Evolutionary conservation across 2,797 vertebrate species (phyloP), one percentile per base, ranked within the genome.

Genomic region (Scolopax rusticola): DNA sequence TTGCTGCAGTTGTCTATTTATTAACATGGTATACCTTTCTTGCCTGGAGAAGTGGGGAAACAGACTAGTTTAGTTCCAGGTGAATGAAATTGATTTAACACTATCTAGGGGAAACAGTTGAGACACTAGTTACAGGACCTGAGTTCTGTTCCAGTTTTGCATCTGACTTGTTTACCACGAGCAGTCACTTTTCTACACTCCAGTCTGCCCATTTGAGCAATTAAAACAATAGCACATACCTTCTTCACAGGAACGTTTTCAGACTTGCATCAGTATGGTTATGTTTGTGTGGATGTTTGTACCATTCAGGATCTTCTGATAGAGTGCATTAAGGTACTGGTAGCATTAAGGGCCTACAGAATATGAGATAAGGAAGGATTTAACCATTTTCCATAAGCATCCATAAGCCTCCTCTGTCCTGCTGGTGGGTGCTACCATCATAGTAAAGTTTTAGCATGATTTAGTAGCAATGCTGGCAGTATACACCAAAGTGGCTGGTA

Each of bases 211-310:
- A 6, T 38, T 12, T 33, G 24, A 23, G 21, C 24, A 45, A 27
- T 48, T 3, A 38, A 32, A 73, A 33, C 23, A 43, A 3, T 9
- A 68, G 33, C 43, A 23, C 5, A 2, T 61, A 41, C 8, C 15
- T 88, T 45, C 32, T 67, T 87, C 53, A 30, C 21, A 0, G 4
- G 32, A 38, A 16, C 2, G 17, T 53, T 61, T 15, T 36, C 48
- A 56, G 24, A 15, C 60, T 48, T 38, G 20, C 23, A 7, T 30
- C 56, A 47, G 2, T 23, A 12, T 4, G 5, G 30, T 36, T 57
- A 15, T 15, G 7, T 73, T n/a, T 1, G 3, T n/a, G 25, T 47
- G 6, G 43, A 33, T 38, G 6, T 75, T 47, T 1, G 1, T 41
- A 54, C 19, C 15, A 9, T 38, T 65, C 24, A 20, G 0, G 33